Base-by-base conservation (phyloP, 2,797 vertebrate genomes). In the Scyliorhinus canicula region DNA sequence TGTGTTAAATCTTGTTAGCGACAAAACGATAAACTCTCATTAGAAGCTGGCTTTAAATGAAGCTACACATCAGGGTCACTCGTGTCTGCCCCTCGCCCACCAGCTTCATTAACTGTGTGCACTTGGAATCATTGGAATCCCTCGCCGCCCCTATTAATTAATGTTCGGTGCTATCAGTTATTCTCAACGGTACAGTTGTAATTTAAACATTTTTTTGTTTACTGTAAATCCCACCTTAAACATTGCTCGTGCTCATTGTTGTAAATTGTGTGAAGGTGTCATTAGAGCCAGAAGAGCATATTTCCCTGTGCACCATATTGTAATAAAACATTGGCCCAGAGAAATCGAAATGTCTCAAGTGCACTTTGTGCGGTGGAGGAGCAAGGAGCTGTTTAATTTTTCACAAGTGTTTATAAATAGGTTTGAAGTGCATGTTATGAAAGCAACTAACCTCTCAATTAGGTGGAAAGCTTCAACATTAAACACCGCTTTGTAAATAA, bases 341-440 rank as follows among this genome's bases (percentile, higher is more conserved):
- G 93, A 28, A 50, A 55, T 85, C 95, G 95, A 96, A 96, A 96
- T 86, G 95, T 95, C 96, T 97, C 96, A 95, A 95, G 96, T 96
- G 96, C 96, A 96, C 93, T 95, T 52, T 26, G 95, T 95, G 95
- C 95, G 67, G 52, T 82, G 96, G 95, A 96, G 28, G 96, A 96
- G 95, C 95, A 95, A 95, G 93, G 95, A 95, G 96, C 96, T 96
- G 95, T 96, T 95, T 96, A 96, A 96, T 96, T 96, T 96, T 97
- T 96, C 97, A 96, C 96, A 86, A 95, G 95, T 95, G 95, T 96
- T 97, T 98, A 97, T 97, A 98, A 97, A 97, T 96, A 97, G 96
- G 95, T 96, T 96, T 96, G 95, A 95, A 82, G 24, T 96, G 60
- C 88, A 44, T 91, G 88, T 21, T 91, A 26, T 63, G 88, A 65